A percentile compares a stretch with the other conserved stretches of the same genome.
Evolutionary conservation across 2,888 invertebrate species (phyloP).

Genomic region (Atethmia centrago): DNA sequence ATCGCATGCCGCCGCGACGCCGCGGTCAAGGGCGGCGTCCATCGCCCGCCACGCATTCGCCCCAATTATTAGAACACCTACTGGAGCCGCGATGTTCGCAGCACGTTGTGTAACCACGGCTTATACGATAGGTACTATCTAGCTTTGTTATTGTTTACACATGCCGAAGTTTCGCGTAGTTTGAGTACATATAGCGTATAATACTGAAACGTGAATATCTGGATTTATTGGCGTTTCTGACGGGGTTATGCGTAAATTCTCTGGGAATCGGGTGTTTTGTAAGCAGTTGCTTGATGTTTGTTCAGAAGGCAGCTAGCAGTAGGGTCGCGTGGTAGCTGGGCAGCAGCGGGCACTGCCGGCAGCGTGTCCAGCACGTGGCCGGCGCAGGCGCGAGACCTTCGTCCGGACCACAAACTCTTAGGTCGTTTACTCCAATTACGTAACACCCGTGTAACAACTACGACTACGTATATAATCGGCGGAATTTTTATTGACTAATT

Average conservation of each 20-base stretch:
- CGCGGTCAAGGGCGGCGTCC: conserved; percentile 86
- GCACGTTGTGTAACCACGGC: conserved; percentile 47
- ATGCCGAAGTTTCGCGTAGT: conserved; percentile 70
- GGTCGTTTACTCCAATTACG: conserved; percentile 90
- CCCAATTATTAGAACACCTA: conserved; percentile 68
- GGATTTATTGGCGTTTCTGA: conserved; percentile 36
- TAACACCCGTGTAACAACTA: conserved; percentile 88
- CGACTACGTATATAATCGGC: conserved; percentile 86
- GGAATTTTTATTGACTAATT: conserved; percentile 91
- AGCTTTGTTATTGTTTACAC: conserved; percentile 74
- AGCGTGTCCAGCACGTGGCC: conserved; percentile 23
- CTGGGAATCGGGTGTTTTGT: background rate
- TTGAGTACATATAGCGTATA: conserved; percentile 48
- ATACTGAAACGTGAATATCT: conserved; percentile 54
- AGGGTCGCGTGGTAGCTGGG: background rate
- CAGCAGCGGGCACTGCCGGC: conserved; percentile 7
- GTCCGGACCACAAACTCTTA: conserved; percentile 82
- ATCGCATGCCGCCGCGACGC: conserved; percentile 80
- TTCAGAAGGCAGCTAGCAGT: background rate
- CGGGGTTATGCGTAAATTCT: conserved; percentile 23
- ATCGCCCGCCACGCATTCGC: conserved; percentile 80
- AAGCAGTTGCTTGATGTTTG: background rate
- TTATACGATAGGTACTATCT: conserved; percentile 52
- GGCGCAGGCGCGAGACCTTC: conserved; percentile 80
- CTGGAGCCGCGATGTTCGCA: conserved; percentile 70